phyloP scores from a whole-genome alignment of 2,113 vertebrate genomes.

The Rhabdornis inornatus region DNA sequence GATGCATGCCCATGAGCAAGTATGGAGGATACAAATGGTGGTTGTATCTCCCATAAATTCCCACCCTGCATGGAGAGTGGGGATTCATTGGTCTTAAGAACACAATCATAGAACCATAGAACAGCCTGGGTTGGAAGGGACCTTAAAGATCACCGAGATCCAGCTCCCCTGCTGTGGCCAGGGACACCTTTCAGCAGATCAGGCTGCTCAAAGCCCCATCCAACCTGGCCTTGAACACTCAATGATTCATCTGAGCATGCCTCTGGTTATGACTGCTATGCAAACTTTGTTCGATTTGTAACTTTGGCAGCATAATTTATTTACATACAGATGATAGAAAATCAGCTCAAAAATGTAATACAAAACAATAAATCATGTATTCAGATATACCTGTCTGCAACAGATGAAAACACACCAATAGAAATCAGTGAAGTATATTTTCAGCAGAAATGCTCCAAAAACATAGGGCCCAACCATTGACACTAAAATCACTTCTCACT shows the following conservation, averaged over 20 bases:
- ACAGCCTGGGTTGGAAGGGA: background rate
- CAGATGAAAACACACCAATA: background rate
- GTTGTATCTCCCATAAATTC: background rate
- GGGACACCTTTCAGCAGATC: background rate
- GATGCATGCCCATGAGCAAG: accelerated
- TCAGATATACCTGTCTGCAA: background rate
- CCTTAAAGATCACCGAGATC: background rate
- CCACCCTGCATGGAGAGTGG: accelerated
- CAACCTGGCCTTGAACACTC: background rate
- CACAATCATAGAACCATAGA: background rate
- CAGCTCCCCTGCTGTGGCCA: accelerated
- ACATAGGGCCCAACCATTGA: background rate
- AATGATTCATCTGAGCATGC: background rate
- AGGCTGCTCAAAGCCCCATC: background rate
- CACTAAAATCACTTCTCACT: background rate
- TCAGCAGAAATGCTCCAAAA: background rate
- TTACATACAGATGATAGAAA: conserved; percentile 16
- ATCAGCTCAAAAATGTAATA: background rate
- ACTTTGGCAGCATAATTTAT: background rate
- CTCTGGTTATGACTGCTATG: background rate
- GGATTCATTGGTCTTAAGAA: background rate
- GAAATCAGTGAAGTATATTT: background rate
- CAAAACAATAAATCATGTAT: background rate
- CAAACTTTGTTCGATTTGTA: background rate
- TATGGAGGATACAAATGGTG: background rate